These are phyloP conservation scores for Neoaliturus tenellus DNA, from an alignment of 2,888 invertebrate genomes.

Conservation along the genomic window DNA sequence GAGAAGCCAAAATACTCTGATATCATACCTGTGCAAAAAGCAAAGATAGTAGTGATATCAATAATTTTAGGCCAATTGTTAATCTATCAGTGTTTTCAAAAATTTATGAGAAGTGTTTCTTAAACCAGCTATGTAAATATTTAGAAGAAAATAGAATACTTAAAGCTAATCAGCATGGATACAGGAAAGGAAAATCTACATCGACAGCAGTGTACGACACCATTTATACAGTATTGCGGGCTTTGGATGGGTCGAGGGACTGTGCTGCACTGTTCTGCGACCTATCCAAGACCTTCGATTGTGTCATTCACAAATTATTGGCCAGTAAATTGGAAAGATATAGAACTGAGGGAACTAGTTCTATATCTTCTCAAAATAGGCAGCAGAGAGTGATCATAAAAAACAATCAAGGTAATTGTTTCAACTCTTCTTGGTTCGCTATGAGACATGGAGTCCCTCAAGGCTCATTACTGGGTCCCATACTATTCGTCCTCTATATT, in stretches of 20 bases:
- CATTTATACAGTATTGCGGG: neutral
- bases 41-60: neutral
- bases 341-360: neutral
- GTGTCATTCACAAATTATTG: neutral
- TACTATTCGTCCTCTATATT: neutral
- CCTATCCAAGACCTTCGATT: neutral
- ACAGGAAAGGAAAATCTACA: neutral
- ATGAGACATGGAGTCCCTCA: neutral
- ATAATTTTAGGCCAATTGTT: neutral
- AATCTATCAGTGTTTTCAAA: neutral
- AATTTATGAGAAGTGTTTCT: neutral
- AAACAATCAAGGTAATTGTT: neutral
- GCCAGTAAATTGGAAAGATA: neutral
- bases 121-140: neutral
- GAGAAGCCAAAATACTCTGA: neutral
- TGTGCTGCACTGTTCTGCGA: conserved; percentile 8
- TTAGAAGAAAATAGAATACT: neutral
- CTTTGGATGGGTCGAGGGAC: neutral
- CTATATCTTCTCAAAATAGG: neutral
- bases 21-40: neutral
- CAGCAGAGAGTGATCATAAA: neutral
- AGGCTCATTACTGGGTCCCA: neutral
- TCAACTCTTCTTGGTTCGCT: neutral
- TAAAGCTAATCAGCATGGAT: neutral
- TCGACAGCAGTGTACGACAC: neutral